Base-by-base conservation (phyloP, 2,888 invertebrate species). In the Pammene fasciana region DNA sequence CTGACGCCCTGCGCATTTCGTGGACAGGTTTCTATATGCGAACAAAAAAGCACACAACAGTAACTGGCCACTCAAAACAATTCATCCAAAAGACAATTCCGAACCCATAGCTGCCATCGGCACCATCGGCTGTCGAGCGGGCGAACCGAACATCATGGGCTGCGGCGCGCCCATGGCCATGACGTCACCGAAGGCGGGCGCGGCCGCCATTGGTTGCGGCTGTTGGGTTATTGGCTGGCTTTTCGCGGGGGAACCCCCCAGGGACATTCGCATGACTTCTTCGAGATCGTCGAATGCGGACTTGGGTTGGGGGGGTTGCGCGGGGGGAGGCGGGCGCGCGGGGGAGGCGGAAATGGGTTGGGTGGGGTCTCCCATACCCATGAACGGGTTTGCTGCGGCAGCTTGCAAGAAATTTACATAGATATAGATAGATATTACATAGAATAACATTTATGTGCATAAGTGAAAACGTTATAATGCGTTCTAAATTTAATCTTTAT, bases 261-360 rank as follows among this genome's bases (percentile, higher is more conserved):
- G 93, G 61, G 95, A 94, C 93, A 94, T 94, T 70, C 94, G 92
- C 89, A 95, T 95, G 68, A 93, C 94, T 80, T 95, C 95, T 80
- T 95, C 95, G 74, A 95, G 93, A 78, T 95, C 95, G 80, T 95
- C 95, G 84, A 95, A 94, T 45, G 95, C 95, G 76, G 94, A 94
- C 79, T 94, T 95, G 66, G 92, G 91, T 72, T 89, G 87, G 64
- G 86, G 84, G 72, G 88, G 88, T 73, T 84, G 80, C 45, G 82
- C 75, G 41, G 93, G 92, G 68, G 92, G 93, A 61, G 94, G 93
- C 85, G 90, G 94, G 81, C 91, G 94, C 91, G 90, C 90, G 75
- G 88, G 92, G 75, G 90, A 91, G 72, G 85, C 90, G 79, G 85
- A 85, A 79, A 83, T 90, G 79, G 90, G 88, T 74, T 82, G 89